Evolutionary conservation across 2,888 invertebrate genomes (phyloP), one percentile per base, ranked within the genome.

Genomic region (Parochlus steinenii): DNA sequence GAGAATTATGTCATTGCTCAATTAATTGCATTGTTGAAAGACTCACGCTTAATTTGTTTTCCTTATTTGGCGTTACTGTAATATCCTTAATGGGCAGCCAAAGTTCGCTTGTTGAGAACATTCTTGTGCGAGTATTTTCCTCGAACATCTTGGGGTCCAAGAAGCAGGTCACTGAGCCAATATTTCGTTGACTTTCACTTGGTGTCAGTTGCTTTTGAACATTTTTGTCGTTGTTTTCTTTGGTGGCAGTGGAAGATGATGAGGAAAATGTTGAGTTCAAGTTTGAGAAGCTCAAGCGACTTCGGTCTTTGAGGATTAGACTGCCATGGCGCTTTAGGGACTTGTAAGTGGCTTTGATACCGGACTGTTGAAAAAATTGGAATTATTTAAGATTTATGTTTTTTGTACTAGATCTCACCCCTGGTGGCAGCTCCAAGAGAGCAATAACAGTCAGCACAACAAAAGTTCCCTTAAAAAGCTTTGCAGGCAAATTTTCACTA

Each of bases 111-210:
- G 55, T 55, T 22, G 48, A 35, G 42, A 48, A 58, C 10, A 47
- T 43, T 23, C 35, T 32, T 26, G 43, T 50, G 27, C 49, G 46
- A 3, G 48, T 12, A 40, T 53, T 55, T 25, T 53, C 53, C 33
- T 51, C 52, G 33, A 58, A 58, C 10, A 55, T 42, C 44, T 59
- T 59, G 23, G 56, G 51, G 40, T 58, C 56, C 36, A 58, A 47
- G 40, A 56, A 59, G 39, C 56, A 58, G n/a, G 59, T 58, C 3
- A 58, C 58, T n/a, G 59, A 53, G 12, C 58, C 57, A 33, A 58
- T 53, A 48, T 58, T 58, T 34, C 58, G 43, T 15, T 51, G 47
- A 3, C 55, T 49, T 46, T 58, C 58, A 41, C 57, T 57, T 10
- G 26, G 39, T 2, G 58, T 57, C 15, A 58, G 38, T 3, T n/a